phyloP scores from a whole-genome alignment of 2,797 vertebrate genomes.

The Centropyge bicolor region DNA sequence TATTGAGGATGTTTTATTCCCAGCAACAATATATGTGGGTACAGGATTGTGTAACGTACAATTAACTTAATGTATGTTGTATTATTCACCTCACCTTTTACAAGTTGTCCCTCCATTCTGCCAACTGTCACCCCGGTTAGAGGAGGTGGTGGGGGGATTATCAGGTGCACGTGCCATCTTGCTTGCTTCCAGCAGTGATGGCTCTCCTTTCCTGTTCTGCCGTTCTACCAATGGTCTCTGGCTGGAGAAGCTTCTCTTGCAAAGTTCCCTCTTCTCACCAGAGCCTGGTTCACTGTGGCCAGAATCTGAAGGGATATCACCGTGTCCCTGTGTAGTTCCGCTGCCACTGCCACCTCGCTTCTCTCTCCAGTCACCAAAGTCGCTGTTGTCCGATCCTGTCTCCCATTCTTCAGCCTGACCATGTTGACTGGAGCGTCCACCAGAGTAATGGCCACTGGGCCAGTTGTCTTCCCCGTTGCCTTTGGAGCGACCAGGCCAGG shows the following conservation, averaged over 20 bases:
- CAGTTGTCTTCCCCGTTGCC: constrained; percentile 83
- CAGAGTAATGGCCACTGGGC: constrained; percentile 78
- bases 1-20: neutral
- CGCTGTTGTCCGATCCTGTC: constrained; percentile 96
- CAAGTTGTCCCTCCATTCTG: constrained; percentile 89
- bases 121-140: constrained; percentile 88
- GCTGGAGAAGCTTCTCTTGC: constrained; percentile 98
- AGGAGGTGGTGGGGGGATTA: constrained; percentile 69
- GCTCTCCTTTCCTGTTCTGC: constrained; percentile 94
- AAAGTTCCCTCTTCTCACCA: constrained; percentile 94
- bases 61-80: neutral
- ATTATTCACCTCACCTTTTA: constrained; percentile 88
- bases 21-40: neutral
- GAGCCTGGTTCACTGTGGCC: constrained; percentile 81
- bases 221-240: constrained; percentile 94
- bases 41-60: neutral
- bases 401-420: constrained; percentile 96
- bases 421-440: constrained; percentile 77
- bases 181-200: constrained; percentile 85
- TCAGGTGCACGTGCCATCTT: constrained; percentile 88
- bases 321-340: constrained; percentile 59
- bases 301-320: constrained; percentile 84
- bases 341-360: constrained; percentile 81
- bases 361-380: constrained; percentile 93
- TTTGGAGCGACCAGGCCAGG: constrained; percentile 90